phyloP scores from a whole-genome alignment of 2,888 invertebrate genomes.

The Hydraecia micacea region DNA sequence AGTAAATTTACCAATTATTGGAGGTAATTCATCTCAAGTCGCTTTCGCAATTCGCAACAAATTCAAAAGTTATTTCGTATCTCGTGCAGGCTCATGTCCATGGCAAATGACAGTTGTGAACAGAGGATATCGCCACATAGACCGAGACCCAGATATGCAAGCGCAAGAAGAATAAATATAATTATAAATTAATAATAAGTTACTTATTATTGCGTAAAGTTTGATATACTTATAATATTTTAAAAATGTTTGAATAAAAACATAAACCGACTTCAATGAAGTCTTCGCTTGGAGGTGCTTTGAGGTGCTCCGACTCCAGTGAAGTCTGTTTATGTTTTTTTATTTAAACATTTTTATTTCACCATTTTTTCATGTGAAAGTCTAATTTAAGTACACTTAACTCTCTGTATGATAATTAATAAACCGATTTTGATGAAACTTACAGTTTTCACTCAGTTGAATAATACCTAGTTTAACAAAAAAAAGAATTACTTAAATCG shows the following conservation, averaged over 20 bases:
- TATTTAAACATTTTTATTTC: conserved; percentile 21
- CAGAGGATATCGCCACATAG: conserved; percentile 36
- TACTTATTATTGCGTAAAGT: conserved; percentile 39
- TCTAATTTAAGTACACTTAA: conserved; percentile 23
- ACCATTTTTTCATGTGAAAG: conserved; percentile 27
- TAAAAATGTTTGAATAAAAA: conserved; percentile 34
- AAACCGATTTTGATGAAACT: conserved; percentile 39
- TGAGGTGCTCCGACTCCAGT: conserved; percentile 10
- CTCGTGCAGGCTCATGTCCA: conserved; percentile 28
- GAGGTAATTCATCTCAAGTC: conserved; percentile 30
- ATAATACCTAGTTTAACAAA: conserved; percentile 40
- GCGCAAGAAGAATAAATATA: conserved; percentile 35
- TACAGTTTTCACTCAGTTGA: conserved; percentile 40
- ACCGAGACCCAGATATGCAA: conserved; percentile 38
- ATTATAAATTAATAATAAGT: conserved; percentile 35
- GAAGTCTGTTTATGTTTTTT: conserved; percentile 12
- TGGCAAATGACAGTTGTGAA: conserved; percentile 30
- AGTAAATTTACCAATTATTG: conserved; percentile 29
- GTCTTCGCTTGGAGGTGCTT: conserved; percentile 13
- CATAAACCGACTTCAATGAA: conserved; percentile 35
- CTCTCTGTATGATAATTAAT: conserved; percentile 40
- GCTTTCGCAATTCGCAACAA: conserved; percentile 30
- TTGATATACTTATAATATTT: conserved; percentile 33
- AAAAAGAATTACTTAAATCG: conserved; percentile 33
- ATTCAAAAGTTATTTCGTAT: conserved; percentile 37